Evolutionary conservation across 2,113 vertebrate species (phyloP), one percentile per base, ranked within the genome.

Genomic region (Herpetotheres cachinnans): DNA sequence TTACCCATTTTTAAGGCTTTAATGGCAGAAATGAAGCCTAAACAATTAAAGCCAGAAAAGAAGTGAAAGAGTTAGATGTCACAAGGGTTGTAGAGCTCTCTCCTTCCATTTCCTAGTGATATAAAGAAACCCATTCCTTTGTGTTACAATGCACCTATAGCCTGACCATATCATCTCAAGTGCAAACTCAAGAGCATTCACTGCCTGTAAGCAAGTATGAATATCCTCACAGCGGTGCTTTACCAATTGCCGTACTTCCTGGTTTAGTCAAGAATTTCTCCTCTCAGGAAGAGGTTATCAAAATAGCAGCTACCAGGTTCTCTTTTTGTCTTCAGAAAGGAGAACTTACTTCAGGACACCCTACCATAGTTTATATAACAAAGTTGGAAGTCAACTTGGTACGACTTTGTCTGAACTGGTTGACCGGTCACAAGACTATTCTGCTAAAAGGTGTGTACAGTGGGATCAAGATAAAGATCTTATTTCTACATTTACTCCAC

Each of bases 121-220:
- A 72, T 1, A 47, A 65, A 18, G 25, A 86, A 83, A 92, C 3
- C 34, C 61, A 30, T 38, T 77, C 18, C 38, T 61, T 24, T 44
- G 52, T 54, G 56, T 46, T 46, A 63, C 67, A 79, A 25, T 24
- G 42, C 34, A 78, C 52, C 67, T 58, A 21, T 1, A 11, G 27
- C 0, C 0, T 40, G n/a, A 58, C 36, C 26, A 7, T 6, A 29
- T 34, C 40, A 69, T 21, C 46, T 73, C 36, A 56, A 16, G 3
- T 30, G 13, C 71, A 69, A 58, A 47, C 30, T 34, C 42, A 22
- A n/a, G 27, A 70, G 46, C 7, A 49, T 78, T 89, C 38, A 52
- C 62, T 74, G 66, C 63, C 80, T 27, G 46, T n/a, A 65, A 91
- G 29, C 47, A 77, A 91, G 82, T 8, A 47, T 3, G 32, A 67